These are phyloP conservation scores for Sarcophaga bullata DNA, from an alignment of 1,140 invertebrate species.

Conservation along the genomic window DNA sequence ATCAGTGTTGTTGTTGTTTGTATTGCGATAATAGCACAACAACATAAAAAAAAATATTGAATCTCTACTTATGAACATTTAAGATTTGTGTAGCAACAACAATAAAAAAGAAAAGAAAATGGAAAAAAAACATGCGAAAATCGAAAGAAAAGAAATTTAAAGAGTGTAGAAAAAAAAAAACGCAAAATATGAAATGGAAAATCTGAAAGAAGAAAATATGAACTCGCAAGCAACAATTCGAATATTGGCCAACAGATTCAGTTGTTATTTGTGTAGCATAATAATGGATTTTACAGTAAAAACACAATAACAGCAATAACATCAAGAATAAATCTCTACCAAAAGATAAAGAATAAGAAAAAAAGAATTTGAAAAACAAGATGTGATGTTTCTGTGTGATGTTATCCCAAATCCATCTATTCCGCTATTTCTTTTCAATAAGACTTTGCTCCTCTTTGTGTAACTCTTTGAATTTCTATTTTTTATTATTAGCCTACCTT, in stretches of 20 bases:
- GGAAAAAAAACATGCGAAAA: background rate
- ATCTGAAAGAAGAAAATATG: too few species aligned
- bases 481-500: background rate
- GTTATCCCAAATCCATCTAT: background rate
- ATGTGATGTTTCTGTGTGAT: background rate
- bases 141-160: too few species aligned
- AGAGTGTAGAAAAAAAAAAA: too few species aligned
- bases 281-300: slow-evolving; percentile 20
- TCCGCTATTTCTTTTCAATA: background rate
- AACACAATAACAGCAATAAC: background rate
- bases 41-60: background rate
- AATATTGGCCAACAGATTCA: background rate
- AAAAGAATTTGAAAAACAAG: background rate
- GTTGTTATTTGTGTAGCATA: slow-evolving; percentile 37
- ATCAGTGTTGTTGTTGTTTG: background rate
- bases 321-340: background rate
- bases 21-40: background rate
- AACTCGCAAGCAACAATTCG: too few species aligned
- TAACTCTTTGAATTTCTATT: background rate
- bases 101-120: background rate
- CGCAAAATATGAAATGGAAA: too few species aligned
- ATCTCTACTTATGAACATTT: slow-evolving; percentile 15
- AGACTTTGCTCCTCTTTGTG: background rate
- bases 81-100: background rate
- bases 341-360: background rate